Conservation (phyloP, 2,888 invertebrate species). For the Standfussiana lucernea region DNA sequence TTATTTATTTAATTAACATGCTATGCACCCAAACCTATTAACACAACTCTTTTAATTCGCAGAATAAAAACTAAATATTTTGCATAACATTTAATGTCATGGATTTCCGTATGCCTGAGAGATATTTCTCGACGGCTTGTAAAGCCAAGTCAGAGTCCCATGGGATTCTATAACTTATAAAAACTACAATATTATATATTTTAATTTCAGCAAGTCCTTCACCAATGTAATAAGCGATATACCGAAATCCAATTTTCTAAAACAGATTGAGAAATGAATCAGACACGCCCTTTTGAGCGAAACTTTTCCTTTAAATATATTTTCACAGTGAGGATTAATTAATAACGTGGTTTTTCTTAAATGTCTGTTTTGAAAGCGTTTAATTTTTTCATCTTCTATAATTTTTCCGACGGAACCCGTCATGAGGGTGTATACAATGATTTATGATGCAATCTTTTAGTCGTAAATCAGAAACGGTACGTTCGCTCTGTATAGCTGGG, state of each 20-base stretch:
- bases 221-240: constrained; percentile 43
- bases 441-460: constrained; percentile 87
- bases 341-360: constrained; percentile 76
- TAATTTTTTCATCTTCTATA: constrained; percentile 76
- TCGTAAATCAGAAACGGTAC: constrained; percentile 86
- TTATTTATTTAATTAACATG: too few species aligned
- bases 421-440: constrained; percentile 76
- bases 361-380: constrained; percentile 74
- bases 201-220: constrained; percentile 9
- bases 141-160: too few species aligned
- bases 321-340: constrained; percentile 80
- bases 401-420: constrained; percentile 76
- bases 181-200: too few species aligned
- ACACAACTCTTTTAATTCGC: too few species aligned
- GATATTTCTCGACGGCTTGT: too few species aligned
- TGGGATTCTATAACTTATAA: too few species aligned
- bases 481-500: constrained; percentile 66
- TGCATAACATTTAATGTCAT: too few species aligned
- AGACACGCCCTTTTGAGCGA: constrained; percentile 31
- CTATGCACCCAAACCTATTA: too few species aligned
- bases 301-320: constrained; percentile 70
- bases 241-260: constrained; percentile 37
- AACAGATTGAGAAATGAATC: constrained; percentile 39
- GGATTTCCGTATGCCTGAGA: too few species aligned
- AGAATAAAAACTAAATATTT: too few species aligned